Conservation (phyloP, 2,113 vertebrate genomes). For the Corvus hawaiiensis region DNA sequence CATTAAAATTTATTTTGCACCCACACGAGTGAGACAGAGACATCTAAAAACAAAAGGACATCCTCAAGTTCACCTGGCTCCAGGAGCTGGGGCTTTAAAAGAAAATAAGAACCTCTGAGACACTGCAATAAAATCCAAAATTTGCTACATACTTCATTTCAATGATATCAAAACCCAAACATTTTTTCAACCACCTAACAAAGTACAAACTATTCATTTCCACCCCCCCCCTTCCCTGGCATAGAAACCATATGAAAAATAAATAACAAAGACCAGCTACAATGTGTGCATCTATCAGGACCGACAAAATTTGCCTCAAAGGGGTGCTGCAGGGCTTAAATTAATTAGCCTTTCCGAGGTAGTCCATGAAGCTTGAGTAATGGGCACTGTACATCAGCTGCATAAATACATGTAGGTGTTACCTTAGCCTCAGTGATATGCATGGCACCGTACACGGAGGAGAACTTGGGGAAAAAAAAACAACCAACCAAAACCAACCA, state of each 20-base stretch:
- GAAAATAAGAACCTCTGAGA: neutral
- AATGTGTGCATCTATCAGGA: neutral
- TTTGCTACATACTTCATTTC: neutral
- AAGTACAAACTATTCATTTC: neutral
- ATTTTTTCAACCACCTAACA: neutral
- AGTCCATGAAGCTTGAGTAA: neutral
- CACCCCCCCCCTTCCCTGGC: neutral
- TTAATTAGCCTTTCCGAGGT: slow-evolving; percentile 10
- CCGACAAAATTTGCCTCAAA: slow-evolving; percentile 34
- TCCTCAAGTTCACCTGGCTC: neutral
- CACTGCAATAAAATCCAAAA: slow-evolving; percentile 3
- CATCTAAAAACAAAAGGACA: neutral
- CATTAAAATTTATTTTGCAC: slow-evolving; percentile 8
- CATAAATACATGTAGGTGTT: neutral
- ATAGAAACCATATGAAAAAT: neutral
- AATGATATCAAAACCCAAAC: neutral
- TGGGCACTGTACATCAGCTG: neutral
- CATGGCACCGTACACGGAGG: neutral
- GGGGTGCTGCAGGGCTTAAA: slow-evolving; percentile 42
- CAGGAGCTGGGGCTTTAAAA: neutral
- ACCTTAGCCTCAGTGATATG: neutral
- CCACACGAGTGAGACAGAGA: neutral
- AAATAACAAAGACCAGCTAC: slow-evolving; percentile 13
- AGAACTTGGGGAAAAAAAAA: neutral
- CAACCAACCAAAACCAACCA: neutral